Evolutionary conservation across 2,797 vertebrate genomes (phyloP).

Genomic region (Australoheros facetus): DNA sequence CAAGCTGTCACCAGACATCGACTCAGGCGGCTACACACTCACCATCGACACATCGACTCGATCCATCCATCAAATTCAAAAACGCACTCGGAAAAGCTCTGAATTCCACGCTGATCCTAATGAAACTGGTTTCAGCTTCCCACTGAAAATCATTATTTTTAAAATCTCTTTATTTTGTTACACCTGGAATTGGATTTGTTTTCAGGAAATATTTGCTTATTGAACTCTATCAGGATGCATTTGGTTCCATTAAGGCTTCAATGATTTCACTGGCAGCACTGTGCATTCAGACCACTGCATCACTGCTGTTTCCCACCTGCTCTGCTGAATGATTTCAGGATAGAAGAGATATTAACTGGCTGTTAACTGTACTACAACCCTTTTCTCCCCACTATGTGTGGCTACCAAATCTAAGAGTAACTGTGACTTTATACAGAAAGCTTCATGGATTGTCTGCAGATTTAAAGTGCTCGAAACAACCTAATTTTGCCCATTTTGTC

Average conservation of each 20-base stretch:
- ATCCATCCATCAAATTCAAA: conserved; percentile 49
- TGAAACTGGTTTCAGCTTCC: conserved; percentile 17
- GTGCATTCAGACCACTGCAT: background rate
- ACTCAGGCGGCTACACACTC: conserved; percentile 64
- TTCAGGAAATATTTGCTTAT: conserved; percentile 50
- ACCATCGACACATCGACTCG: conserved; percentile 56
- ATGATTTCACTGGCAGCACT: conserved; percentile 20
- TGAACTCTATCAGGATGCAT: conserved; percentile 26
- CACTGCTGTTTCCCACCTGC: background rate
- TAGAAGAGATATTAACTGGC: conserved; percentile 3
- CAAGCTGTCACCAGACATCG: conserved; percentile 75
- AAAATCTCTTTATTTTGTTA: conserved; percentile 14
- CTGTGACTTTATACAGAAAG: background rate
- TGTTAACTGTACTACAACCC: background rate
- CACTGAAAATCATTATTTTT: conserved; percentile 28
- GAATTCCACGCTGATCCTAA: background rate
- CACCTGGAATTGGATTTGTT: conserved; percentile 40
- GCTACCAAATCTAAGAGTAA: background rate
- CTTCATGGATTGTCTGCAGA: background rate
- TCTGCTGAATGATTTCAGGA: conserved; percentile 10
- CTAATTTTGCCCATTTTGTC: background rate
- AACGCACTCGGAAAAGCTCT: conserved; percentile 41
- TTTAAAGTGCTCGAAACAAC: background rate
- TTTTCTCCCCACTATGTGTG: background rate
- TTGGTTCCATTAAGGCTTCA: conserved; percentile 34